Percentiles rank a stretch among this genome's conserved stretches.
Conservation (phyloP, 2,888 invertebrate species). For the Ligdia adustata region DNA sequence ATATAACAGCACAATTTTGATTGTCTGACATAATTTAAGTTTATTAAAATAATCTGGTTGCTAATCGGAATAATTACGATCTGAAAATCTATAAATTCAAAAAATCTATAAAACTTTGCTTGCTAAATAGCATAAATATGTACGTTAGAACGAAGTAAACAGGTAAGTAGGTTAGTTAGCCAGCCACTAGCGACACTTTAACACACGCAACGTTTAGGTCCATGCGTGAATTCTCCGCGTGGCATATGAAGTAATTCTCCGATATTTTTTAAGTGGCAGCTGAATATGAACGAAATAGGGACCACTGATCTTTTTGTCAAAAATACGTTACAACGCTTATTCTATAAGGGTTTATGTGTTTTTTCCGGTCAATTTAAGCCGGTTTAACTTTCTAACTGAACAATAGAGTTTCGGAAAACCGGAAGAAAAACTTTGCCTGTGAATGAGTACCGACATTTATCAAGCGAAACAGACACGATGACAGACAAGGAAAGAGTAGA, state of each 20-base stretch:
- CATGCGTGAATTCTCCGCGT: conserved; percentile 2
- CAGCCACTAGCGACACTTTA: conserved; percentile 14
- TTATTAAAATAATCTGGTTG: no score
- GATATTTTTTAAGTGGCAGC: background rate
- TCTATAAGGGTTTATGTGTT: conserved; percentile 4
- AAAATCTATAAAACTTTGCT: background rate
- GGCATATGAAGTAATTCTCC: conserved; percentile 1
- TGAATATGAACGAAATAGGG: background rate
- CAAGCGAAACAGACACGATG: no score
- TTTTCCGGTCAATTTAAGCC: background rate
- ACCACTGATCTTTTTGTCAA: background rate
- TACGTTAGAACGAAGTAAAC: conserved; percentile 27
- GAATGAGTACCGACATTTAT: no score
- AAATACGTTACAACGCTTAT: no score
- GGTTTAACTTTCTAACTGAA: background rate
- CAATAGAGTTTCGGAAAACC: conserved; percentile 6
- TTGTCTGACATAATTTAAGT: no score
- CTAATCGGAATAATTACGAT: background rate
- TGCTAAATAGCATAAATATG: conserved; percentile 4
- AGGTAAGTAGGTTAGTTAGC: conserved; percentile 49
- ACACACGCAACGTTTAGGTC: conserved; percentile 19
- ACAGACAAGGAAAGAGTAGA: no score
- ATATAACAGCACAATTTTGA: no score
- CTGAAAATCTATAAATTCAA: background rate
- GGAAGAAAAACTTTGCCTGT: background rate